These are phyloP conservation scores for Acutogordius australiensis DNA, from an alignment of 2,888 invertebrate species.

Conservation along the genomic window DNA sequence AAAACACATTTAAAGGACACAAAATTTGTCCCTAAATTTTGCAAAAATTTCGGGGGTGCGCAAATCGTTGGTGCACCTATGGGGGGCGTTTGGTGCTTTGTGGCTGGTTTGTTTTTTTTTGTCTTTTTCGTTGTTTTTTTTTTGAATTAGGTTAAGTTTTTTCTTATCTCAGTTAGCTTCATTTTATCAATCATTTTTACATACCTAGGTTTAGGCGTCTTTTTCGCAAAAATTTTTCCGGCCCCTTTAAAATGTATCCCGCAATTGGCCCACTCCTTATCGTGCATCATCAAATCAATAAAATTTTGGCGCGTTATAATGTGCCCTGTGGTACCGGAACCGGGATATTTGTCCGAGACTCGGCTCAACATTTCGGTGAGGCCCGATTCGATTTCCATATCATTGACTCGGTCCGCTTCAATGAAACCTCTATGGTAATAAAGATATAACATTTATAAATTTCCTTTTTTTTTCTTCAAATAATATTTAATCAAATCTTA, in stretches of 20 bases:
- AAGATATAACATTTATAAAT: no score
- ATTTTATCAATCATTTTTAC: slow-evolving; percentile 14
- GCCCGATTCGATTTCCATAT: neutral
- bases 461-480: no score
- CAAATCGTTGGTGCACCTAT: no score
- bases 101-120: no score
- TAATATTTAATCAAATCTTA: no score
- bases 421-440: neutral
- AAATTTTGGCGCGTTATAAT: neutral
- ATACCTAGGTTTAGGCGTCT: slow-evolving; percentile 17
- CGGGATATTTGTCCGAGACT: neutral
- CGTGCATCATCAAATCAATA: neutral
- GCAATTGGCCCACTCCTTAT: neutral
- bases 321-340: neutral
- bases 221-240: neutral
- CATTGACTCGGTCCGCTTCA: neutral
- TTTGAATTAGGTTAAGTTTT: no score
- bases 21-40: no score
- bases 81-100: no score
- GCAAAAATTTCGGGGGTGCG: no score
- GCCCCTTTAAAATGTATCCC: slow-evolving; percentile 10
- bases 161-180: no score
- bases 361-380: neutral
- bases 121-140: no score
- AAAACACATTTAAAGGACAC: no score